Evolutionary conservation across 2,113 vertebrate genomes (phyloP), one percentile per base, ranked within the genome.

Genomic region (Myotis lucifugus): DNA sequence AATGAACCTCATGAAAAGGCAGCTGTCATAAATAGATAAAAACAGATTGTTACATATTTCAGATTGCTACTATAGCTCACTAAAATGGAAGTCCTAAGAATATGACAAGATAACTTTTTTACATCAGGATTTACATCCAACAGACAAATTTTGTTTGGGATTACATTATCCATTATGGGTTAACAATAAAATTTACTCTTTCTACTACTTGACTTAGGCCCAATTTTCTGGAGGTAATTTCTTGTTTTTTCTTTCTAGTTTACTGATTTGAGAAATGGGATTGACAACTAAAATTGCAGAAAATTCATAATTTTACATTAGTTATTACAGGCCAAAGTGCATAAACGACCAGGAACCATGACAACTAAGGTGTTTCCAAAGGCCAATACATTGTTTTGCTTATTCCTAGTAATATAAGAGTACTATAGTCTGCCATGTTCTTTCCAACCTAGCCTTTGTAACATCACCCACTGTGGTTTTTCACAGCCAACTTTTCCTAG

Each of bases 231-330:
- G 42, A 70, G 61, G 2, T 1, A 90, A 72, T 73, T 23, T 85
- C 46, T 88, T 91, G 17, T 14, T 34, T 89, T 70, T 93, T 73
- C 29, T 86, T 84, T 66, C 46, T 91, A 88, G 85, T 3, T 73
- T 94, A 64, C 2, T 73, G 12, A 21, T 72, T 92, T 92, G 54
- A 92, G 61, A 90, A 85, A 91, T 37, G 10, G 46, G 56, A 64
- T 3, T 54, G 72, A 50, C 18, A 90, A 69, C 5, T 61, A 46
- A 79, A 85, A 78, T 25, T 78, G 7, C 21, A 67, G 1, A 50
- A 93, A 93, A 91, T 70, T 69, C 66, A 74, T 82, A 94, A 59
- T 90, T 92, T 37, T 78, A 78, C 34, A 81, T 87, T 61, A 74
- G 72, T 50, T 67, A 56, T 85, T 83, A 46, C 46, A 54, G 37